Evolutionary conservation across 2,888 invertebrate species (phyloP).

Genomic region (Leptarthrus brevirostris): DNA sequence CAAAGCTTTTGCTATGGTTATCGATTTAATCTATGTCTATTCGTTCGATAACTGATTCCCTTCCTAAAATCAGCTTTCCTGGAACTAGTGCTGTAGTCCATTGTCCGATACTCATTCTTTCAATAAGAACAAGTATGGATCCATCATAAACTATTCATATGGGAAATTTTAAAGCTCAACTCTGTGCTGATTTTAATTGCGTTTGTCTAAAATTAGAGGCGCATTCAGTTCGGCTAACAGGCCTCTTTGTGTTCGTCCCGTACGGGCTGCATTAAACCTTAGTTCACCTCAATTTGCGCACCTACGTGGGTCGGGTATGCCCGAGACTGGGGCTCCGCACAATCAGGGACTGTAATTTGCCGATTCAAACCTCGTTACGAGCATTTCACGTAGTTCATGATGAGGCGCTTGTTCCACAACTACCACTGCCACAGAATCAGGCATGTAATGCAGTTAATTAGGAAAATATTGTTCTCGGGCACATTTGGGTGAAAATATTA

Average conservation of each 20-base stretch:
- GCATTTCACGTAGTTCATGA: slow-evolving; percentile 59
- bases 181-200: slow-evolving; percentile 54
- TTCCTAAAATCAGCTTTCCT: no score
- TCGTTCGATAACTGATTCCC: no score
- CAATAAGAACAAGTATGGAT: slow-evolving; percentile 9
- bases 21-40: no score
- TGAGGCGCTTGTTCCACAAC: slow-evolving; percentile 57
- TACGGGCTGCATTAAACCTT: slow-evolving; percentile 53
- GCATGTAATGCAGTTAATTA: slow-evolving; percentile 59
- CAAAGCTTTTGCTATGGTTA: no score
- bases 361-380: slow-evolving; percentile 60
- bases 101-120: slow-evolving; percentile 19
- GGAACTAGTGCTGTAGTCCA: not conserved
- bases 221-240: slow-evolving; percentile 52
- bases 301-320: slow-evolving; percentile 54
- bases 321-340: slow-evolving; percentile 52
- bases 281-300: slow-evolving; percentile 55
- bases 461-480: slow-evolving; percentile 59
- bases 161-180: slow-evolving; percentile 45
- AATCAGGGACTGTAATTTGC: slow-evolving; percentile 60
- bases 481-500: slow-evolving; percentile 44
- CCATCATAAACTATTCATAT: slow-evolving; percentile 42
- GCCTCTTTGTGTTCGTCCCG: slow-evolving; percentile 49
- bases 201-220: slow-evolving; percentile 54
- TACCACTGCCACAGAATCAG: slow-evolving; percentile 48